These are phyloP conservation scores for Xestia ashworthii DNA, from an alignment of 2,888 invertebrate genomes.

Conservation along the genomic window DNA sequence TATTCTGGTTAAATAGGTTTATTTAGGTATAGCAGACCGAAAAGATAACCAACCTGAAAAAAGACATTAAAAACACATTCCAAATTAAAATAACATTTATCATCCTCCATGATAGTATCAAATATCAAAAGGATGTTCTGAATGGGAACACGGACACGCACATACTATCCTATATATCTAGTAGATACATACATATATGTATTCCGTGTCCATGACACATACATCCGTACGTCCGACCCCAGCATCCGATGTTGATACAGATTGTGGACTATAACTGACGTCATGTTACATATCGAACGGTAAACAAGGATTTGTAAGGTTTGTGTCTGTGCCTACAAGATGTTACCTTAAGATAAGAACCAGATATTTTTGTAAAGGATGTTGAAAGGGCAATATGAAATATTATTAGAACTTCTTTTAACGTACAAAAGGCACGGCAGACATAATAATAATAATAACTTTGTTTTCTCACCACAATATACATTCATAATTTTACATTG, in stretches of 20 bases:
- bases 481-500: too few relatives aligned
- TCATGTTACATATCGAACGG: conserved; percentile 51
- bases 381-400: conserved; percentile 6
- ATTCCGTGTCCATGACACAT: conserved; percentile 48
- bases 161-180: conserved; percentile 10
- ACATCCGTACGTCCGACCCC: conserved; percentile 57
- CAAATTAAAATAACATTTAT: conserved; percentile 49
- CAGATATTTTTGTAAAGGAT: conserved; percentile 30
- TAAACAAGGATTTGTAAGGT: conserved; percentile 55
- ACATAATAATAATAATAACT: too few relatives aligned
- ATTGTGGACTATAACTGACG: conserved; percentile 50
- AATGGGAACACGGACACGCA: conserved; percentile 43
- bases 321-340: conserved; percentile 35
- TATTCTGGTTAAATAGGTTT: not conserved
- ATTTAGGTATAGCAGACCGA: conserved; percentile 1
- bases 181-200: conserved; percentile 37
- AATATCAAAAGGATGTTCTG: conserved; percentile 52
- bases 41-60: conserved; percentile 30
- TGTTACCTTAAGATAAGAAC: conserved; percentile 36
- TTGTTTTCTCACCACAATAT: too few relatives aligned
- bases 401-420: conserved; percentile 33
- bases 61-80: conserved; percentile 1
- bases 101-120: conserved; percentile 35
- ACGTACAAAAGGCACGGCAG: too few relatives aligned
- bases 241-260: conserved; percentile 59